These are phyloP conservation scores for Caradrina kadenii DNA, from an alignment of 2,888 invertebrate species.

Conservation along the genomic window DNA sequence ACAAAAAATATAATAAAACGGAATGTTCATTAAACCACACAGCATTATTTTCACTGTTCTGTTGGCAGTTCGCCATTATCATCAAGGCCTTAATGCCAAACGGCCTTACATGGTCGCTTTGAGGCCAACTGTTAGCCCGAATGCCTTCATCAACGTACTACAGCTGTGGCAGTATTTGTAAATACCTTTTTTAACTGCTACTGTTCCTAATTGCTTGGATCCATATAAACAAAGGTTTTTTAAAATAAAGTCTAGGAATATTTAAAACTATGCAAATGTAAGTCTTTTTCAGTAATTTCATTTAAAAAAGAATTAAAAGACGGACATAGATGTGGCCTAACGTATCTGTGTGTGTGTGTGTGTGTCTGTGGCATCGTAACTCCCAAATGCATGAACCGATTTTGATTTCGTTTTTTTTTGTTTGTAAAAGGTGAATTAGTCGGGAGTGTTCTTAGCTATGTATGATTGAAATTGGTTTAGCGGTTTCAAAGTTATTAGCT, in stretches of 20 bases:
- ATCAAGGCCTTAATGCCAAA: slow-evolving; percentile 30
- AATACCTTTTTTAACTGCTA: neutral
- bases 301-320: no score
- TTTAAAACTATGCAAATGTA: neutral
- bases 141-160: slow-evolving; percentile 31
- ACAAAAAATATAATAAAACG: slow-evolving; percentile 13
- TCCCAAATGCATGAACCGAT: no score
- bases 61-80: slow-evolving; percentile 49
- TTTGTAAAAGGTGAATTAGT: no score
- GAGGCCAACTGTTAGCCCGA: slow-evolving; percentile 21
- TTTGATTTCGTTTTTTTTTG: no score
- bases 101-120: slow-evolving; percentile 18
- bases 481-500: no score
- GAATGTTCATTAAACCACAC: slow-evolving; percentile 31
- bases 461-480: no score
- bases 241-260: neutral
- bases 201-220: slow-evolving; percentile 9
- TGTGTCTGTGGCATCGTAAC: no score
- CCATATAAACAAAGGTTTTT: neutral
- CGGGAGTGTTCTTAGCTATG: no score
- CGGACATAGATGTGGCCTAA: no score
- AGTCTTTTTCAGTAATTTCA: neutral
- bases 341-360: no score
- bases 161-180: neutral
- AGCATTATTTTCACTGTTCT: slow-evolving; percentile 36